Conservation (phyloP, 2,113 vertebrate species). For the Vanacampus margaritifer region DNA sequence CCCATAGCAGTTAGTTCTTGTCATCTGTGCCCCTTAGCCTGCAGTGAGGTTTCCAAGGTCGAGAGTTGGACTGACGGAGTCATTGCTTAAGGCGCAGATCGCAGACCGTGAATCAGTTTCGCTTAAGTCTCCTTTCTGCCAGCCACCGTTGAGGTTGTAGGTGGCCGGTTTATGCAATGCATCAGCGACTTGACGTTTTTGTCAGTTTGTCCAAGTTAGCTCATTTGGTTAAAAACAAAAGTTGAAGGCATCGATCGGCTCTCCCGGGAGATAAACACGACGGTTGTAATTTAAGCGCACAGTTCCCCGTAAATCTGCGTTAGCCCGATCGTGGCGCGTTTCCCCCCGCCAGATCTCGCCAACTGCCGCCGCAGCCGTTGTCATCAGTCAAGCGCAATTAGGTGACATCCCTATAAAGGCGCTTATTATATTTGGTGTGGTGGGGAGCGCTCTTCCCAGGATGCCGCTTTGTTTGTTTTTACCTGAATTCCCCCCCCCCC, state of each 20-base stretch:
- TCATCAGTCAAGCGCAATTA: constrained; percentile 58
- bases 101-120: neutral
- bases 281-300: neutral
- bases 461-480: constrained; percentile 28
- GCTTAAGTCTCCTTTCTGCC: neutral
- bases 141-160: neutral
- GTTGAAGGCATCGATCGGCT: neutral
- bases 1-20: too few relatives aligned
- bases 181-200: neutral
- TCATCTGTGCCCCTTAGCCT: too few relatives aligned
- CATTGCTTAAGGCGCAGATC: neutral
- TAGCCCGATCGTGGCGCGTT: constrained; percentile 52
- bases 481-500: constrained; percentile 21
- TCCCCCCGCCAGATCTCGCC: constrained; percentile 44
- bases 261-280: neutral
- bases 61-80: neutral
- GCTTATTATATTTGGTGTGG: constrained; percentile 16
- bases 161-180: neutral
- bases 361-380: constrained; percentile 49
- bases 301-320: constrained; percentile 51
- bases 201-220: neutral
- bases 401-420: constrained; percentile 40
- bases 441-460: constrained; percentile 17
- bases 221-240: neutral
- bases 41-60: too few relatives aligned